Evolutionary conservation across 2,113 vertebrate species (phyloP).

Genomic region (Corythaixoides concolor): DNA sequence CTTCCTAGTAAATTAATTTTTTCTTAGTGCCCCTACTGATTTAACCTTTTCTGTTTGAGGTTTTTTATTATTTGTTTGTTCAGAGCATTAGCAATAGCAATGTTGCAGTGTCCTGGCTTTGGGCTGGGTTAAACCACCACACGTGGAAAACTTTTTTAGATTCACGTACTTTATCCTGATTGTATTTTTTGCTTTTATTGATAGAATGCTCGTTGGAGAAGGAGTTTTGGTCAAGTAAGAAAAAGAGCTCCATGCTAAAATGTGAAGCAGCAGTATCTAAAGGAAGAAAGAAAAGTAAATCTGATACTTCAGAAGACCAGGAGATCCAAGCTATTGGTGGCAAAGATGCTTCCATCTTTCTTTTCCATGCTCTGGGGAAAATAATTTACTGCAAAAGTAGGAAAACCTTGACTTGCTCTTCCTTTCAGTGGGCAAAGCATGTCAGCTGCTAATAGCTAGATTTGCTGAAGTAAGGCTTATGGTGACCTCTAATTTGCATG

Average conservation of each 20-base stretch:
- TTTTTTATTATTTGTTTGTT: background rate
- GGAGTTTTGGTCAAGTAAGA: slow-evolving; percentile 72
- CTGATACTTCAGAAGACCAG: slow-evolving; percentile 60
- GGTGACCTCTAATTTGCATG: background rate
- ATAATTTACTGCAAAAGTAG: slow-evolving; percentile 97
- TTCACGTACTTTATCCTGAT: background rate
- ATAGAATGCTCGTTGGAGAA: slow-evolving; percentile 73
- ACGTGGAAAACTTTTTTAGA: background rate
- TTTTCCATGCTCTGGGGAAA: slow-evolving; percentile 95
- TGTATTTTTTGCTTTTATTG: background rate
- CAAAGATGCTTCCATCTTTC: slow-evolving; percentile 92
- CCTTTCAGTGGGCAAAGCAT: background rate
- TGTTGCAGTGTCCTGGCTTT: too few relatives aligned
- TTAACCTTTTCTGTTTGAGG: background rate
- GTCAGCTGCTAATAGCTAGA: background rate
- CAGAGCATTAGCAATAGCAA: background rate
- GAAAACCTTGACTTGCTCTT: slow-evolving; percentile 36
- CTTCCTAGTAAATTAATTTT: background rate
- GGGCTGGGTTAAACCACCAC: too few relatives aligned
- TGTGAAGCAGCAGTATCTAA: slow-evolving; percentile 60
- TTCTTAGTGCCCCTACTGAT: background rate
- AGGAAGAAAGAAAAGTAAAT: slow-evolving; percentile 71
- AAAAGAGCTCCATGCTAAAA: slow-evolving; percentile 57
- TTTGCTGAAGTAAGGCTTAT: background rate
- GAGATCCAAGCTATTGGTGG: slow-evolving; percentile 84